Evolutionary conservation across 2,888 invertebrate species (phyloP).

Genomic region (Arge pagana): DNA sequence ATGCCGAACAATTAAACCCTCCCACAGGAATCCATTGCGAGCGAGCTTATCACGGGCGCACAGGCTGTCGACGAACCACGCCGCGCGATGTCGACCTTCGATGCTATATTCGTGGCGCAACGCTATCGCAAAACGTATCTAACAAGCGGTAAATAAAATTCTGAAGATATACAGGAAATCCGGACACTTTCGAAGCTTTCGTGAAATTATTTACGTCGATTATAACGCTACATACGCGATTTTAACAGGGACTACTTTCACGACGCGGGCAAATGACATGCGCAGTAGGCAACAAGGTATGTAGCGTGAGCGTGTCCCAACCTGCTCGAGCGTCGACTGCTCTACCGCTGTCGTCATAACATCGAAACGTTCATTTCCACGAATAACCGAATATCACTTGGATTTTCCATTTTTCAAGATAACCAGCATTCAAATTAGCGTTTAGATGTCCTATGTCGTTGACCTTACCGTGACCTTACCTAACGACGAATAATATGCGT

Average conservation of each 20-base stretch:
- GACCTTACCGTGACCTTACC: no score
- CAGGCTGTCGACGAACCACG: no score
- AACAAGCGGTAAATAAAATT: no score
- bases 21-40: slow-evolving; percentile 16
- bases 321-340: background rate
- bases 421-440: no score
- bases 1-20: slow-evolving; percentile 3
- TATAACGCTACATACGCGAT: background rate
- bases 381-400: no score
- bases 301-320: background rate
- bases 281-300: slow-evolving; percentile 11
- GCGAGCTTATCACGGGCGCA: slow-evolving; percentile 18
- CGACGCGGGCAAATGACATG: slow-evolving; percentile 7
- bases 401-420: no score
- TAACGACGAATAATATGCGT: no score
- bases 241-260: slow-evolving; percentile 6
- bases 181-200: no score
- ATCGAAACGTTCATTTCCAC: no score
- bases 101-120: background rate
- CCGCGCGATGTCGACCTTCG: background rate
- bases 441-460: no score
- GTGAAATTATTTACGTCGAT: background rate
- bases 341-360: slow-evolving; percentile 14
- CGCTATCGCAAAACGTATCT: no score
- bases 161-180: no score